phyloP scores from a whole-genome alignment of 2,113 vertebrate species.

The Aspiorhynchus laticeps region DNA sequence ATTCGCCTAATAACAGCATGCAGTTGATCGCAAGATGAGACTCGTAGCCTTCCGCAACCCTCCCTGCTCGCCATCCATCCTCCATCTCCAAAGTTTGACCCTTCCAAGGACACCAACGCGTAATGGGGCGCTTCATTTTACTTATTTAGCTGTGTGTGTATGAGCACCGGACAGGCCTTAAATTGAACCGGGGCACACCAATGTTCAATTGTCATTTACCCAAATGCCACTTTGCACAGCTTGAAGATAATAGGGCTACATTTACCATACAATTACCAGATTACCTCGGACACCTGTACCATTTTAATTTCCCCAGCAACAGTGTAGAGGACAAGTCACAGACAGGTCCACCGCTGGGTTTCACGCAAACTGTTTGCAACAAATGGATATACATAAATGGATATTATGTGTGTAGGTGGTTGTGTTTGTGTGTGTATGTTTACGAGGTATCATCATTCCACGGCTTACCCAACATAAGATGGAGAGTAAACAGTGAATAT shows the following conservation, averaged over 20 bases:
- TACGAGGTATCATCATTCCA: constrained; percentile 50
- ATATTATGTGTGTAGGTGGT: constrained; percentile 10
- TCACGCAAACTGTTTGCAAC: not conserved
- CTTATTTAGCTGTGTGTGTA: constrained; percentile 21
- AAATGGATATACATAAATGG: constrained; percentile 31
- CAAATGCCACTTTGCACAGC: constrained; percentile 40
- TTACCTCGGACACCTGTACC: constrained; percentile 38
- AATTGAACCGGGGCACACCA: not conserved
- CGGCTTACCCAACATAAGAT: constrained; percentile 69
- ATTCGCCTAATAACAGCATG: constrained; percentile 73
- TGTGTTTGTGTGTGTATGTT: constrained; percentile 36
- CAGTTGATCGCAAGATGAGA: constrained; percentile 64
- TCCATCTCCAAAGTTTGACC: constrained; percentile 47
- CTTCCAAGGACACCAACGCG: constrained; percentile 34
- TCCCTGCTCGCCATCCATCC: constrained; percentile 44
- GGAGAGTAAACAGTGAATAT: constrained; percentile 72
- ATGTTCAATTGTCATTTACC: constrained; percentile 37
- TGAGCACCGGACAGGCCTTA: constrained; percentile 11
- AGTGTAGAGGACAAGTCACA: constrained; percentile 36
- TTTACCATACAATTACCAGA: constrained; percentile 42
- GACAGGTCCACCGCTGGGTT: not conserved
- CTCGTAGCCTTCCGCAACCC: constrained; percentile 34
- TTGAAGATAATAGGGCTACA: constrained; percentile 31
- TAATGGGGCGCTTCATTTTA: constrained; percentile 22
- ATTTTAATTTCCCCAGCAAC: constrained; percentile 39